These are phyloP conservation scores for Pycnonotus jocosus DNA, from an alignment of 2,113 vertebrate species.

Conservation along the genomic window DNA sequence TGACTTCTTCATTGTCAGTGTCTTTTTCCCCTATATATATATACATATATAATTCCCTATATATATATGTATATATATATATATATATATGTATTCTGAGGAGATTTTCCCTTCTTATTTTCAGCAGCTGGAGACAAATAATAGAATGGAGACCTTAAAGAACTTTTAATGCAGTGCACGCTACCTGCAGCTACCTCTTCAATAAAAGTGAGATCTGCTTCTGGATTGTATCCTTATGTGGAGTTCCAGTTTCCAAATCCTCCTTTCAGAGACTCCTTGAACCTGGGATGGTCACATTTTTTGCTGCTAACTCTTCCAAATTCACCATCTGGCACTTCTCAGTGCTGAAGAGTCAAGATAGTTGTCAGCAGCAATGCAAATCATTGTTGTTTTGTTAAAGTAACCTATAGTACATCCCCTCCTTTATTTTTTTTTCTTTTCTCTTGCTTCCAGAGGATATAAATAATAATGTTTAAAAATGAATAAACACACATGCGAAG, in stretches of 20 bases:
- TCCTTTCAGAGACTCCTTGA: conserved; percentile 63
- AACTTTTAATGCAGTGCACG: background rate
- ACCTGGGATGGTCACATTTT: conserved; percentile 62
- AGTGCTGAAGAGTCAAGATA: conserved; percentile 64
- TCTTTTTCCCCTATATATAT: background rate
- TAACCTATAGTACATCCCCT: conserved; percentile 1
- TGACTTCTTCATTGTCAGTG: background rate
- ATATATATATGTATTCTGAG: background rate
- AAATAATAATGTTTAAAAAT: conserved; percentile 53
- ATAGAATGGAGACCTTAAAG: background rate
- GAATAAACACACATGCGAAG: conserved; percentile 41
- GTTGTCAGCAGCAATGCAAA: conserved; percentile 75
- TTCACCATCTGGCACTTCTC: conserved; percentile 75
- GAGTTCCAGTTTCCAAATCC: conserved; percentile 67
- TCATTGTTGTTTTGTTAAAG: conserved; percentile 59
- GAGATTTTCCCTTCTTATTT: background rate
- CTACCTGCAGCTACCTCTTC: background rate
- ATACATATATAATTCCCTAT: background rate
- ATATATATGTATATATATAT: too few relatives aligned
- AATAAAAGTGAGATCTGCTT: conserved; percentile 19
- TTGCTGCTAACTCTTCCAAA: conserved; percentile 68
- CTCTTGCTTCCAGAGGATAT: conserved; percentile 32
- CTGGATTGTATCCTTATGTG: conserved; percentile 49
- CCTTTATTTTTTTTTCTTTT: background rate
- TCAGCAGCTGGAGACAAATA: conserved; percentile 1